These are phyloP conservation scores for Geopemphigus sp. DNA, from an alignment of 1,140 invertebrate genomes.

Conservation along the genomic window DNA sequence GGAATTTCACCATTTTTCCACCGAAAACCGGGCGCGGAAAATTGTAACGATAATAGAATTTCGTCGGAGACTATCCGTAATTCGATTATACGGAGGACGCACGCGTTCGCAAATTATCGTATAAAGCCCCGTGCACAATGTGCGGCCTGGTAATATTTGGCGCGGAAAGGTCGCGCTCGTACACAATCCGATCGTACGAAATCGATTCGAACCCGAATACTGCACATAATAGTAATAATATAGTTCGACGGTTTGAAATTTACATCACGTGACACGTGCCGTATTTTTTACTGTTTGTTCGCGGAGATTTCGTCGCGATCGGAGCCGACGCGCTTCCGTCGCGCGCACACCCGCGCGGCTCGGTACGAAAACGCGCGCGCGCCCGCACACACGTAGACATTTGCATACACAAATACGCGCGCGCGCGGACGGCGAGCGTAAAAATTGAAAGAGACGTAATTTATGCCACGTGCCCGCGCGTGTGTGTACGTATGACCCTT, in stretches of 20 bases:
- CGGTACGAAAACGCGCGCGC: not conserved
- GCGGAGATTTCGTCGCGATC: slow-evolving; percentile 4
- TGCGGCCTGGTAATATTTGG: no score
- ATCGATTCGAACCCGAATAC: no score
- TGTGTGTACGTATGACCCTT: slow-evolving; percentile 13
- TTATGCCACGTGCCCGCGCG: slow-evolving; percentile 42
- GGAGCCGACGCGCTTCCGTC: not conserved
- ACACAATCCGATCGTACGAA: not conserved
- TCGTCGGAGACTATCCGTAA: no score
- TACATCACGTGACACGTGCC: slow-evolving; percentile 37
- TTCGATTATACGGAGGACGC: no score
- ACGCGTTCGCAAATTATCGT: no score
- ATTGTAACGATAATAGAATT: no score
- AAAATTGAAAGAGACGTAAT: slow-evolving; percentile 41
- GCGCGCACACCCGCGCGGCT: not conserved
- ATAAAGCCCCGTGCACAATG: no score
- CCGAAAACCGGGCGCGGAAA: no score
- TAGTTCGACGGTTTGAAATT: not conserved
- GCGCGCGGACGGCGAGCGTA: no score
- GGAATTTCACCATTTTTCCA: no score
- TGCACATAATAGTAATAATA: not conserved
- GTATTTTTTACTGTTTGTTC: not conserved
- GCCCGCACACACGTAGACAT: not conserved
- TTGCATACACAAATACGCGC: not conserved
- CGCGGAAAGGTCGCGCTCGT: no score